Conservation (phyloP, 2,113 vertebrate species). For the Sceloporus undulatus region DNA sequence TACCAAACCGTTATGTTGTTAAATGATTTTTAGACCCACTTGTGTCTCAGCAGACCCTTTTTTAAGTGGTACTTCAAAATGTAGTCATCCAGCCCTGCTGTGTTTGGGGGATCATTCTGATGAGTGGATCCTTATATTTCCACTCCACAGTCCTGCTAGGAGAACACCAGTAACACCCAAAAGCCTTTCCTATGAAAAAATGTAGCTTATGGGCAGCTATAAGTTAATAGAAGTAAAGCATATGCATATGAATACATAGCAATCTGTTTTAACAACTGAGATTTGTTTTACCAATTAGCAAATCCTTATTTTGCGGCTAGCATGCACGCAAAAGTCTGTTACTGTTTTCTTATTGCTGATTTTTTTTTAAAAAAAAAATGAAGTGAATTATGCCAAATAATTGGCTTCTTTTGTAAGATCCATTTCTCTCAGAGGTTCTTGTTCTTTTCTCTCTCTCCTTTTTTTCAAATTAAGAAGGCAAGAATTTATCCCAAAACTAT, state of each 20-base stretch:
- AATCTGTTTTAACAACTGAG: constrained; percentile 19
- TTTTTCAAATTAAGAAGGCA: constrained; percentile 22
- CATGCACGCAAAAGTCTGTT: neutral
- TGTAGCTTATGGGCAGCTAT: constrained; percentile 4
- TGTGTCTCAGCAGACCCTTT: too few species aligned
- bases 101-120: neutral
- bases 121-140: neutral
- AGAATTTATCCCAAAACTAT: too few species aligned
- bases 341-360: neutral
- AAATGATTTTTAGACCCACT: too few species aligned
- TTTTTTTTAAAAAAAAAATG: constrained; percentile 34
- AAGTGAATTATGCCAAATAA: constrained; percentile 40
- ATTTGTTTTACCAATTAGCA: constrained; percentile 30
- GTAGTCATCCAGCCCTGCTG: neutral
- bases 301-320: neutral
- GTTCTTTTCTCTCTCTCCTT: neutral
- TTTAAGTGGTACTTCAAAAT: neutral
- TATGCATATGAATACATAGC: constrained; percentile 7
- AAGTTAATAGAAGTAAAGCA: constrained; percentile 28
- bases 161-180: neutral
- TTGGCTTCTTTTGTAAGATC: neutral
- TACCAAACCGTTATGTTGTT: neutral
- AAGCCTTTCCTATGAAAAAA: constrained; percentile 49
- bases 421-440: constrained; percentile 19
- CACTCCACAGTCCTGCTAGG: neutral